These are phyloP conservation scores for Limnephilus marmoratus DNA, from an alignment of 2,888 invertebrate species.

Conservation along the genomic window DNA sequence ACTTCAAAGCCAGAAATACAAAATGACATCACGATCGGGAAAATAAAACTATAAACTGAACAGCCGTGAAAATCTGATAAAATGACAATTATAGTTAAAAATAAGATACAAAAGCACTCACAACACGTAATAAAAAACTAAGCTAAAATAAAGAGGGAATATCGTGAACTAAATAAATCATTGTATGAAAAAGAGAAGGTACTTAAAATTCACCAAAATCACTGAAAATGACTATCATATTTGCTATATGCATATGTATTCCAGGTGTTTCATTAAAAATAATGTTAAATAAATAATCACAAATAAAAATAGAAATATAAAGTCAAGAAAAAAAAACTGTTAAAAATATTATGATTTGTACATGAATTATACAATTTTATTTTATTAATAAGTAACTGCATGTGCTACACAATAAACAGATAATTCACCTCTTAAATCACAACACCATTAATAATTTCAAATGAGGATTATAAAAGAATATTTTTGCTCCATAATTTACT, in stretches of 20 bases:
- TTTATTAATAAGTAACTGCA: not conserved
- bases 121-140: constrained; percentile 12
- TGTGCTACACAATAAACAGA: not conserved
- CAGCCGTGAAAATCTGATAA: not conserved
- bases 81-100: not conserved
- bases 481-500: constrained; percentile 15
- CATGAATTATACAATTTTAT: constrained; percentile 25
- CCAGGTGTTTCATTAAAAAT: not conserved
- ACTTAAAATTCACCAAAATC: constrained; percentile 9
- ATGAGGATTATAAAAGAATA: constrained; percentile 30
- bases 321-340: constrained; percentile 8
- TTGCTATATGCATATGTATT: not conserved
- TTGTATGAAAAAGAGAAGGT: constrained; percentile 46
- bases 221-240: constrained; percentile 25
- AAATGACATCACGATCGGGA: not conserved
- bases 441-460: constrained; percentile 30
- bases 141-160: constrained; percentile 9
- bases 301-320: not conserved
- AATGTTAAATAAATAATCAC: not conserved
- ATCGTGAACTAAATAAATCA: not conserved
- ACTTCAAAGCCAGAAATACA: not conserved
- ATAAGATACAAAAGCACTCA: not conserved
- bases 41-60: not conserved
- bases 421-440: constrained; percentile 30
- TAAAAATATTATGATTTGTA: constrained; percentile 11